These are phyloP conservation scores for Ageneiosus marmoratus DNA, from an alignment of 2,113 vertebrate species.

Conservation along the genomic window DNA sequence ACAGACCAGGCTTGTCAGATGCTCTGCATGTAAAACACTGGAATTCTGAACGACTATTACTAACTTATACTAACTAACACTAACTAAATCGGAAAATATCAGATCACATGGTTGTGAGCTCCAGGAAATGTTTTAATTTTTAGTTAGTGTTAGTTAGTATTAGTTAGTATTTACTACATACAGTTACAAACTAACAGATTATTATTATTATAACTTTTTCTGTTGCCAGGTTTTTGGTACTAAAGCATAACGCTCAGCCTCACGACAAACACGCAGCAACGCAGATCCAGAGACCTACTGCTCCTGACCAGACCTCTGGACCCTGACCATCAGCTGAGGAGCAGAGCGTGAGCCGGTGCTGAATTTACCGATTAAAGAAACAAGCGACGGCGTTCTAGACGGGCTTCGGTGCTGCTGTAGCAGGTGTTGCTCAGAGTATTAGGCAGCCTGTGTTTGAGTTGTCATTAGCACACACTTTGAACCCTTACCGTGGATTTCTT, in stretches of 20 bases:
- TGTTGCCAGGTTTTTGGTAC: slow-evolving; percentile 36
- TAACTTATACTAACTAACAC: neutral
- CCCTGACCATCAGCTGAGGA: neutral
- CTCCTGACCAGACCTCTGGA: neutral
- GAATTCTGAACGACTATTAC: neutral
- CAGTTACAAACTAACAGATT: no score
- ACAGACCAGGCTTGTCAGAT: no score
- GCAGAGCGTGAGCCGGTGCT: neutral
- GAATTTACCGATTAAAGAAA: neutral
- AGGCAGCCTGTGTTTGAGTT: slow-evolving; percentile 34
- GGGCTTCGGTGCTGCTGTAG: slow-evolving; percentile 17
- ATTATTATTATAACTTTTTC: no score
- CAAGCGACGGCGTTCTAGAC: neutral
- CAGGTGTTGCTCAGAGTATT: slow-evolving; percentile 24
- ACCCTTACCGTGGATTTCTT: slow-evolving; percentile 32
- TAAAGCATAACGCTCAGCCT: slow-evolving; percentile 38
- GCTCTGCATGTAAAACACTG: no score
- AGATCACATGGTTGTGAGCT: no score
- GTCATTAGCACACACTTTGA: slow-evolving; percentile 49
- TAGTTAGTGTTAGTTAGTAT: no score
- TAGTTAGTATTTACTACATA: no score
- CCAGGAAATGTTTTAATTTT: no score
- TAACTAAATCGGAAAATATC: no score
- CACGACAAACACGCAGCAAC: neutral
- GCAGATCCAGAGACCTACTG: slow-evolving; percentile 26